These are phyloP conservation scores for Coluber constrictor DNA, from an alignment of 2,797 vertebrate genomes.

Conservation along the genomic window DNA sequence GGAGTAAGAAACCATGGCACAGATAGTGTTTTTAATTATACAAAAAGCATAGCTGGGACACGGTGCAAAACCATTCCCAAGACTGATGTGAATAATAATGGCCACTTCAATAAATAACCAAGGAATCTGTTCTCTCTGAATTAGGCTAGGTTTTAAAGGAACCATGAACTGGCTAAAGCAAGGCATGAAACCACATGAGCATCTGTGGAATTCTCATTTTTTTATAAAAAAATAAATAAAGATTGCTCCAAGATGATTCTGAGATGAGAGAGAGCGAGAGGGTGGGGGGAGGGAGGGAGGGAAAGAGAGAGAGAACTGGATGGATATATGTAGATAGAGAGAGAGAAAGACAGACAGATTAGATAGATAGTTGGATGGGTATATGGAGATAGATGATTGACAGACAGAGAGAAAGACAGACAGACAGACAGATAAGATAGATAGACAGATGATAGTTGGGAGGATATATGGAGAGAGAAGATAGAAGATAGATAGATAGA, in stretches of 20 bases:
- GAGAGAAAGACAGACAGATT: too few species aligned
- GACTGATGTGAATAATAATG: slow-evolving; percentile 43
- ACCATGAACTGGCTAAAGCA: background rate
- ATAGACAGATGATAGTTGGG: too few species aligned
- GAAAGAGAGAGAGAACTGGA: too few species aligned
- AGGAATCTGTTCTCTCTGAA: background rate
- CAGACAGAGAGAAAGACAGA: too few species aligned
- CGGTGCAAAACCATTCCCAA: slow-evolving; percentile 25
- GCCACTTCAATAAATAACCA: background rate
- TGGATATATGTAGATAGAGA: too few species aligned
- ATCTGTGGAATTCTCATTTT: background rate
- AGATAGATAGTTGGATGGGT: too few species aligned
- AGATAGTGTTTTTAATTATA: slow-evolving; percentile 54
- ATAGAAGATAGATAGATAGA: too few species aligned
- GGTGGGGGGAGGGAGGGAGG: too few species aligned
- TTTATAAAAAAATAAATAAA: background rate
- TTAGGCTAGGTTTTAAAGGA: background rate
- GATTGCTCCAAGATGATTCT: background rate
- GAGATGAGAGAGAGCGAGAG: background rate
- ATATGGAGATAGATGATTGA: too few species aligned
- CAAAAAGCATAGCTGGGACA: slow-evolving; percentile 38
- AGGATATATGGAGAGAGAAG: too few species aligned
- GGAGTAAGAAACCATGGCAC: background rate
- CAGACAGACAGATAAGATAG: too few species aligned
- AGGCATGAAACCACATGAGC: background rate